phyloP scores from a whole-genome alignment of 1,140 invertebrate genomes.

The Cyrtorhinus lividipennis region DNA sequence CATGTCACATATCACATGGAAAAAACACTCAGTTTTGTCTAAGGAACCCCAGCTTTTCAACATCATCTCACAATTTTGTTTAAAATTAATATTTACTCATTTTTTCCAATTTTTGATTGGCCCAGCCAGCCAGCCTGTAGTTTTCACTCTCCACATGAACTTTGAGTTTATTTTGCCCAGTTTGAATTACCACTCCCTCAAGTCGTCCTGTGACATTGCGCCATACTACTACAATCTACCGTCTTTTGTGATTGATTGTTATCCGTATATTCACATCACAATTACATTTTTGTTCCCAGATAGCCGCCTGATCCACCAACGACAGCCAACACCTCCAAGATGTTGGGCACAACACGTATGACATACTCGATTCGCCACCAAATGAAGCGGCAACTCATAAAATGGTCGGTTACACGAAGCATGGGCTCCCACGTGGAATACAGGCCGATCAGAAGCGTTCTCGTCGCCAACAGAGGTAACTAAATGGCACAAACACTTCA shows the following conservation, averaged over 20 bases:
- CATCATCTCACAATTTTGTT: too few species aligned
- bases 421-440: conserved; percentile 46
- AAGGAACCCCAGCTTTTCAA: too few species aligned
- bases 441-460: conserved; percentile 77
- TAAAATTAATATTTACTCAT: too few species aligned
- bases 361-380: conserved; percentile 13
- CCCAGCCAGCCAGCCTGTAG: too few species aligned
- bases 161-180: neutral
- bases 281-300: neutral
- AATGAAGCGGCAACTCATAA: conserved; percentile 23
- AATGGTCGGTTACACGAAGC: conserved; percentile 19
- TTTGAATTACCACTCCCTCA: neutral
- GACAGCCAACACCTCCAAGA: neutral
- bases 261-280: neutral
- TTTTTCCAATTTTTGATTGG: too few species aligned
- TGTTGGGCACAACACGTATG: conserved; percentile 13
- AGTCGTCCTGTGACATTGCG: neutral
- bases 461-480: conserved; percentile 82
- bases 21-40: too few species aligned
- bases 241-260: neutral
- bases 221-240: neutral
- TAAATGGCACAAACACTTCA: too few species aligned
- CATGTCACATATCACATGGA: too few species aligned
- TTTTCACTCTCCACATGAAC: too few species aligned
- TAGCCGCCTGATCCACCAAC: neutral